Conservation (phyloP, 1,140 invertebrate species). For the silkworm (Bombyx mori) region DNA sequence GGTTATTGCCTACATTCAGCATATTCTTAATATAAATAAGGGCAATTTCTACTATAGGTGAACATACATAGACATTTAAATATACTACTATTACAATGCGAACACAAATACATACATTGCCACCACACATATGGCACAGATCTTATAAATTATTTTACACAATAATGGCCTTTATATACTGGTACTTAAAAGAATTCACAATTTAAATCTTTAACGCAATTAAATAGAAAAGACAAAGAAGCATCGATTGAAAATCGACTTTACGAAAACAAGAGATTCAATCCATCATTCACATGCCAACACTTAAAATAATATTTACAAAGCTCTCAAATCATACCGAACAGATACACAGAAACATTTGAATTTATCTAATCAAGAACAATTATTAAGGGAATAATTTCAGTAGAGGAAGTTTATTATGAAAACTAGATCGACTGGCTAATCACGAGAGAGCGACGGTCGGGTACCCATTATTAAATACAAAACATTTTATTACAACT, state of each 20-base stretch:
- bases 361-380: conserved; percentile 31
- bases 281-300: conserved; percentile 64
- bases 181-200: too few species aligned
- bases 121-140: conserved; percentile 66
- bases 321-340: conserved; percentile 61
- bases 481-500: conserved; percentile 68
- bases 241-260: conserved; percentile 15
- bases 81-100: conserved; percentile 33
- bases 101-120: conserved; percentile 56
- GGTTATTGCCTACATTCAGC: too few species aligned
- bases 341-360: conserved; percentile 39
- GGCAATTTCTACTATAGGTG: too few species aligned
- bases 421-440: conserved; percentile 50
- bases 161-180: conserved; percentile 1
- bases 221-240: conserved; percentile 11
- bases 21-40: too few species aligned
- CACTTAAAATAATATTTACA: conserved; percentile 69
- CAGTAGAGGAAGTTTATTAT: conserved; percentile 39
- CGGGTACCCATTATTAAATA: conserved; percentile 66
- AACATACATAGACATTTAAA: too few species aligned
- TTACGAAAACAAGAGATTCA: conserved; percentile 48
- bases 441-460: conserved; percentile 66
- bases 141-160: conserved; percentile 47
- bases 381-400: conserved; percentile 34
- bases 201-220: background rate